phyloP scores from a whole-genome alignment of 1,140 invertebrate genomes.

The Ceratosolen fusciceps region DNA sequence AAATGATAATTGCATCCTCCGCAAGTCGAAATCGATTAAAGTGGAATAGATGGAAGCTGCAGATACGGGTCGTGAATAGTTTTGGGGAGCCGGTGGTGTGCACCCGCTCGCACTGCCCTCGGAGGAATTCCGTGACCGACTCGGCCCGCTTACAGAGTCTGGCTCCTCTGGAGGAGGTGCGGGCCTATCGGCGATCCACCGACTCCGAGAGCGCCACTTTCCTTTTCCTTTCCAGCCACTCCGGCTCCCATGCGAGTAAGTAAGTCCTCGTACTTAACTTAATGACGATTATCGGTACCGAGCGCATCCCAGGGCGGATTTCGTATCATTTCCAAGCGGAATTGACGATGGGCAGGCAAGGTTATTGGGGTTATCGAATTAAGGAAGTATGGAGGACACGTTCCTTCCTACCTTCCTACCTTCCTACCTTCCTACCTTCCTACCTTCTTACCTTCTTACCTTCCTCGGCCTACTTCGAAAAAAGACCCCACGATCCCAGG shows the following conservation, averaged over 20 bases:
- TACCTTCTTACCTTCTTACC: too few species aligned
- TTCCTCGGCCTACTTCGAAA: too few species aligned
- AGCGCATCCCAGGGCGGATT: not conserved
- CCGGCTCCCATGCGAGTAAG: too few species aligned
- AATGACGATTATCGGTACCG: slow-evolving; percentile 33
- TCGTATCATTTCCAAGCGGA: not conserved
- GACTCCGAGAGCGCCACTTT: not conserved
- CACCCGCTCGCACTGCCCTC: not conserved
- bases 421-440: too few species aligned
- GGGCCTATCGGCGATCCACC: not conserved
- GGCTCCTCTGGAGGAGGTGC: slow-evolving; percentile 39
- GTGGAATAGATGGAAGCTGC: not conserved
- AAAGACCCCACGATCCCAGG: too few species aligned
- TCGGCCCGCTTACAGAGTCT: slow-evolving; percentile 51
- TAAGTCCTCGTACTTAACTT: slow-evolving; percentile 1
- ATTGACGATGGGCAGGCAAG: not conserved
- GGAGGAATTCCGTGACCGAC: slow-evolving; percentile 55
- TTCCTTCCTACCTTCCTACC: too few species aligned
- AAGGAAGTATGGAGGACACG: too few species aligned
- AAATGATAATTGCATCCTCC: not conserved
- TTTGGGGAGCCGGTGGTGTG: too few species aligned
- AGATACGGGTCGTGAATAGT: not conserved
- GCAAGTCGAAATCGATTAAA: not conserved
- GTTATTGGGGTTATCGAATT: too few species aligned
- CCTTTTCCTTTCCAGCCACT: not conserved